A percentile compares a stretch with the other conserved stretches of the same genome.
phyloP scores from a whole-genome alignment of 2,888 invertebrate genomes.

The Helicoverpa assulta region DNA sequence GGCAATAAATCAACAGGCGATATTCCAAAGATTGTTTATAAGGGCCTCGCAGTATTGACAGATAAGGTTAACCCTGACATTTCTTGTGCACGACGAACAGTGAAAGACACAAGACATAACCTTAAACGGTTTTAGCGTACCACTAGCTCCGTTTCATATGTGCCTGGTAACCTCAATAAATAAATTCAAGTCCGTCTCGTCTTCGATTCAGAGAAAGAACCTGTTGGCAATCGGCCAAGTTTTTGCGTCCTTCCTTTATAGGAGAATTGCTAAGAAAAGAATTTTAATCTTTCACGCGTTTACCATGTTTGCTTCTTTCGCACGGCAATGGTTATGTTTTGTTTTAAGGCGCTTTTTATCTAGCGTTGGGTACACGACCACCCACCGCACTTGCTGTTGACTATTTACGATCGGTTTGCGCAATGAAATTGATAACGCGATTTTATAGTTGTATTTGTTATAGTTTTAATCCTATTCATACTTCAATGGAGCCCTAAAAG shows the following conservation, averaged over 20 bases:
- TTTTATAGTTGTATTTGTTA: constrained; percentile 25
- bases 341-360: constrained; percentile 59
- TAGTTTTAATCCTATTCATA: neutral
- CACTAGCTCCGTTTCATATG: constrained; percentile 68
- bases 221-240: constrained; percentile 78
- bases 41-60: constrained; percentile 54
- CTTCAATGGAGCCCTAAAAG: neutral
- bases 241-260: constrained; percentile 74
- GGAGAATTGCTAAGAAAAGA: constrained; percentile 74
- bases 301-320: constrained; percentile 58
- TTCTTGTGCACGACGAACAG: constrained; percentile 38
- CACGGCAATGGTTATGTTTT: constrained; percentile 66
- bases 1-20: constrained; percentile 50
- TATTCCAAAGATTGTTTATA: constrained; percentile 57
- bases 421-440: constrained; percentile 44
- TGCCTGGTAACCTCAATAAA: constrained; percentile 79
- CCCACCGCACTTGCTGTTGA: constrained; percentile 51
- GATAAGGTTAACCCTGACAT: constrained; percentile 69
- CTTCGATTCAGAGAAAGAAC: constrained; percentile 77
- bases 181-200: constrained; percentile 75
- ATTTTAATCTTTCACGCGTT: constrained; percentile 75
- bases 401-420: constrained; percentile 43
- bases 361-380: constrained; percentile 40
- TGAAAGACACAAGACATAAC: constrained; percentile 40
- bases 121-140: constrained; percentile 57